These are phyloP conservation scores for Rhynchonycteris naso DNA, from an alignment of 2,797 vertebrate species.

Conservation along the genomic window DNA sequence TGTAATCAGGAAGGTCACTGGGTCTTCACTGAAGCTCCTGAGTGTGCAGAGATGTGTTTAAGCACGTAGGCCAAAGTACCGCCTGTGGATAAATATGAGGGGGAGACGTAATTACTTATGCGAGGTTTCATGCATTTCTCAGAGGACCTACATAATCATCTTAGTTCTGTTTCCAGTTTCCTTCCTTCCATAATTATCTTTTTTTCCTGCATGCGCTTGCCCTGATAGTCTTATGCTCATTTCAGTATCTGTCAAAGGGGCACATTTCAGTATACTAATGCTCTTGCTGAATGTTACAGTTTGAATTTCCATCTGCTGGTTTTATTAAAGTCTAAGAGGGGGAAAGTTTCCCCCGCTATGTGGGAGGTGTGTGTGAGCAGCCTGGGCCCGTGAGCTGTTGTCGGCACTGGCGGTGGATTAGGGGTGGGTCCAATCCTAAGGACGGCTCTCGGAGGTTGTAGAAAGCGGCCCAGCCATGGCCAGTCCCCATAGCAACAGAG, in stretches of 20 bases:
- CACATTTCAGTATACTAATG: conserved; percentile 53
- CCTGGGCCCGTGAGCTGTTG: neutral
- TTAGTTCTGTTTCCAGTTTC: conserved; percentile 32
- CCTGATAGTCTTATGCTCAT: conserved; percentile 44
- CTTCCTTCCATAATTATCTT: conserved; percentile 53
- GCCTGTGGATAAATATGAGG: neutral
- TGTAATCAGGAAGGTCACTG: neutral
- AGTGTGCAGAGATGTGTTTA: neutral
- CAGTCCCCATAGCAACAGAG: neutral
- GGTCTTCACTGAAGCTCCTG: neutral
- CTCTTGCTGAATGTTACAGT: conserved; percentile 40
- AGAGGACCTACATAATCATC: conserved; percentile 13
- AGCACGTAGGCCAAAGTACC: neutral
- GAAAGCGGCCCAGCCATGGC: neutral
- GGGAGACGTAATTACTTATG: conserved; percentile 46
- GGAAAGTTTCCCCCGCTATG: neutral
- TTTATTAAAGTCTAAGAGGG: conserved; percentile 65
- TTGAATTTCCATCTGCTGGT: conserved; percentile 60
- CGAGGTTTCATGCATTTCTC: conserved; percentile 49
- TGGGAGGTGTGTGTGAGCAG: neutral
- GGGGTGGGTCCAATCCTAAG: neutral
- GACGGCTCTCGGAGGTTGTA: neutral
- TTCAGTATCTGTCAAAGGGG: conserved; percentile 54
- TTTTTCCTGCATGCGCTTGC: conserved; percentile 45
- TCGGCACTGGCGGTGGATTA: neutral